Conservation (phyloP, 2,888 invertebrate genomes). For the Mythimna ferrago region DNA sequence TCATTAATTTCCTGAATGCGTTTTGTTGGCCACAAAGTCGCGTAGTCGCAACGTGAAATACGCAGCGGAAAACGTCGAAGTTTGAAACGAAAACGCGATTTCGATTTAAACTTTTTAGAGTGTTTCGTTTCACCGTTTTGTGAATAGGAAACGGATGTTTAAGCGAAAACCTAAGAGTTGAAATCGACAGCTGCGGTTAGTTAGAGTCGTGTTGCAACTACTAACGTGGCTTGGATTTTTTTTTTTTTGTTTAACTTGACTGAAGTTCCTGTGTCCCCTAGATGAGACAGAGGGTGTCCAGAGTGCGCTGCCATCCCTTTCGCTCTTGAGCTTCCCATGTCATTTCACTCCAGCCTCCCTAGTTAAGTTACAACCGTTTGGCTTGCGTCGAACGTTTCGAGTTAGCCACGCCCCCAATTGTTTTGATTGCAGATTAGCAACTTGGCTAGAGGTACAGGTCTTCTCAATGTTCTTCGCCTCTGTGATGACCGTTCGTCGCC, state of each 20-base stretch:
- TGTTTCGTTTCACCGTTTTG: slow-evolving; percentile 28
- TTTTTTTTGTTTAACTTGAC: neutral
- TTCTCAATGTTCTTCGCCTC: too few relatives aligned
- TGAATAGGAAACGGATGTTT: slow-evolving; percentile 30
- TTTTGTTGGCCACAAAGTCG: slow-evolving; percentile 23
- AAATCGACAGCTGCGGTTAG: neutral
- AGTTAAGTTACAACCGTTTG: too few relatives aligned
- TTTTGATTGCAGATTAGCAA: too few relatives aligned
- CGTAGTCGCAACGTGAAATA: slow-evolving; percentile 5
- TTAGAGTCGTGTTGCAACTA: neutral
- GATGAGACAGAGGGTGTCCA: too few relatives aligned
- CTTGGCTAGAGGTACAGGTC: too few relatives aligned
- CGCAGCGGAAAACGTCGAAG: slow-evolving; percentile 23
- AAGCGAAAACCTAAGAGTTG: slow-evolving; percentile 1
- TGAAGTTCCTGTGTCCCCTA: too few relatives aligned
- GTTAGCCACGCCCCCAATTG: too few relatives aligned
- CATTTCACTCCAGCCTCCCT: too few relatives aligned
- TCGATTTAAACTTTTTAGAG: slow-evolving; percentile 54
- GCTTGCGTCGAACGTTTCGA: too few relatives aligned
- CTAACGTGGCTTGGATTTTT: neutral
- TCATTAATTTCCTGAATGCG: slow-evolving; percentile 29
- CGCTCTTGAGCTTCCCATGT: too few relatives aligned
- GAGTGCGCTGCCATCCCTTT: too few relatives aligned
- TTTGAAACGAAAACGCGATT: slow-evolving; percentile 43
- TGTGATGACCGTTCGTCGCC: too few relatives aligned